Evolutionary conservation across 2,113 vertebrate genomes (phyloP).

Genomic region (Antechinus stuartii): DNA sequence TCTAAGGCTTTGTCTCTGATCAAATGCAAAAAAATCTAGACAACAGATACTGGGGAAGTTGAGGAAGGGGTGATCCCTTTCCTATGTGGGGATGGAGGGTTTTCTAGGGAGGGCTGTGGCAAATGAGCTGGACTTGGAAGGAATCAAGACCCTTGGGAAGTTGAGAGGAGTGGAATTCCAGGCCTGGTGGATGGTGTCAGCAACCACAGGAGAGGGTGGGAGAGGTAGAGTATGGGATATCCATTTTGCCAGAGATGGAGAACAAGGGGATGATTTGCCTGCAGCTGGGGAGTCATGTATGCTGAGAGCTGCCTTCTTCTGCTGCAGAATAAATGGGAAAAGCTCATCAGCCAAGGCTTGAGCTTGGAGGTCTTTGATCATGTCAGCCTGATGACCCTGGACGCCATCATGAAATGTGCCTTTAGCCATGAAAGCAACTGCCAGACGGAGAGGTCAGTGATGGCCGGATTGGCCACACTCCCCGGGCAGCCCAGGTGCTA

Average conservation of each 20-base stretch:
- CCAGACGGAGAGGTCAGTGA: conserved; percentile 88
- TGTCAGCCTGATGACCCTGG: conserved; percentile 93
- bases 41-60: not conserved
- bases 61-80: not conserved
- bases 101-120: not conserved
- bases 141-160: not conserved
- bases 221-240: not conserved
- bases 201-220: not conserved
- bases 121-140: not conserved
- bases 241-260: not conserved
- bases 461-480: not conserved
- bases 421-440: conserved; percentile 90
- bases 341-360: conserved; percentile 76
- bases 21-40: not conserved
- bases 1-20: not conserved
- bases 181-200: not conserved
- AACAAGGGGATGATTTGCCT: not conserved
- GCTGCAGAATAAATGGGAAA: conserved; percentile 92
- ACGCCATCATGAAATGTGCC: conserved; percentile 93
- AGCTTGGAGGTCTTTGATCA: conserved; percentile 90
- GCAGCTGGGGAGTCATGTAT: not conserved
- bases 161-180: not conserved
- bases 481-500: accelerated
- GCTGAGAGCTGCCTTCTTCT: not conserved
- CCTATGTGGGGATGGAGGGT: not conserved